phyloP scores from a whole-genome alignment of 2,113 vertebrate species.

The Pedetes capensis region DNA sequence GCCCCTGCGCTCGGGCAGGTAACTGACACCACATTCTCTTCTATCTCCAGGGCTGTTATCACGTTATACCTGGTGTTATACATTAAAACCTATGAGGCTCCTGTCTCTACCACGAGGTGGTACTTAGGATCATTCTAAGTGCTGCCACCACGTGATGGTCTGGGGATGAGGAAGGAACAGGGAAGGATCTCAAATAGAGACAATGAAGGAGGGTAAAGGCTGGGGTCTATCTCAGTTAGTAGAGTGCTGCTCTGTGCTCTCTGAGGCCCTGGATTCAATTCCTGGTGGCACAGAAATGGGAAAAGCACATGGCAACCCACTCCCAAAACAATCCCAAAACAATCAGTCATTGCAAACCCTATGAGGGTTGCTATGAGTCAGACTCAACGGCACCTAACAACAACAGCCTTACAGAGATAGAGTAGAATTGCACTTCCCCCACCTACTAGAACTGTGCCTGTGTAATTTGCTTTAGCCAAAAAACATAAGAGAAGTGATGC shows the following conservation, averaged over 20 bases:
- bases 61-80: not conserved
- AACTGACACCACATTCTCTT: not conserved
- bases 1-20: accelerated
- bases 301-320: too few species aligned
- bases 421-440: not conserved
- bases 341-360: too few species aligned
- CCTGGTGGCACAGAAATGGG: too few species aligned
- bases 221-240: too few species aligned
- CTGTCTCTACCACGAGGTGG: not conserved
- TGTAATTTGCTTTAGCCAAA: not conserved
- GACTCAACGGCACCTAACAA: too few species aligned
- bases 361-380: too few species aligned
- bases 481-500: not conserved
- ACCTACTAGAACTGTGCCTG: not conserved
- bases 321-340: too few species aligned
- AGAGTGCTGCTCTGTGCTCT: too few species aligned
- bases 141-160: not conserved
- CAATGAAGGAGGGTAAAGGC: not conserved
- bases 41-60: not conserved
- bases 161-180: not conserved
- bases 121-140: not conserved
- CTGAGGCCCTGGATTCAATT: too few species aligned
- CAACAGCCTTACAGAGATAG: too few species aligned
- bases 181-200: not conserved
- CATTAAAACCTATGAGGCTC: not conserved